Evolutionary conservation across 2,113 vertebrate genomes (phyloP).

Genomic region (Cheilinus undulatus): DNA sequence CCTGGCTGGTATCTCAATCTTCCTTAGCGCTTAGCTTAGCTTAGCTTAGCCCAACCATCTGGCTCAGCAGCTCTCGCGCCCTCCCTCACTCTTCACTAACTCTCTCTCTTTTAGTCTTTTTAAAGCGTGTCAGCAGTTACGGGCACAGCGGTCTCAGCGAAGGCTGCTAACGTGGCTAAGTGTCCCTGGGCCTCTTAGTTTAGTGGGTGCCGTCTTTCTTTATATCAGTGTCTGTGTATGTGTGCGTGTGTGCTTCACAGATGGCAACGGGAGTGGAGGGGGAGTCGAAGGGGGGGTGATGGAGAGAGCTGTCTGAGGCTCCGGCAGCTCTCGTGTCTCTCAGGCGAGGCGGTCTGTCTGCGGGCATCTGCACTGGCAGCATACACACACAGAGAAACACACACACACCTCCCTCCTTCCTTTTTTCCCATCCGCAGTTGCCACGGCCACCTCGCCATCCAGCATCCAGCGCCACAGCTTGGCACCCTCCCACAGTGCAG

Average conservation of each 20-base stretch:
- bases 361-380: constrained; percentile 78
- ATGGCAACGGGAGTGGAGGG: constrained; percentile 75
- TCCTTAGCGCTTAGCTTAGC: constrained; percentile 66
- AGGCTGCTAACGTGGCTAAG: constrained; percentile 78
- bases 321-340: constrained; percentile 75
- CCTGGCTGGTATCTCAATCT: constrained; percentile 75
- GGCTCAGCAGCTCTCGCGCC: constrained; percentile 72
- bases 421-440: constrained; percentile 33
- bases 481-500: constrained; percentile 27
- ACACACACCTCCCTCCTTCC: neutral
- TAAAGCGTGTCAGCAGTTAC: constrained; percentile 76
- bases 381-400: neutral
- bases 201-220: constrained; percentile 49
- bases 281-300: constrained; percentile 76
- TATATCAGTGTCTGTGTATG: constrained; percentile 20
- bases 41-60: constrained; percentile 73
- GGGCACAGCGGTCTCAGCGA: constrained; percentile 59
- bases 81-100: constrained; percentile 42
- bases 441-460: constrained; percentile 59
- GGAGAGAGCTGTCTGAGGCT: constrained; percentile 78
- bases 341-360: constrained; percentile 76
- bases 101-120: constrained; percentile 63
- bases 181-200: constrained; percentile 70
- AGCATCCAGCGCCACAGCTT: constrained; percentile 52
- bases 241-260: constrained; percentile 69